These are phyloP conservation scores for Eupithecia inturbata DNA, from an alignment of 2,888 invertebrate species.

Conservation along the genomic window DNA sequence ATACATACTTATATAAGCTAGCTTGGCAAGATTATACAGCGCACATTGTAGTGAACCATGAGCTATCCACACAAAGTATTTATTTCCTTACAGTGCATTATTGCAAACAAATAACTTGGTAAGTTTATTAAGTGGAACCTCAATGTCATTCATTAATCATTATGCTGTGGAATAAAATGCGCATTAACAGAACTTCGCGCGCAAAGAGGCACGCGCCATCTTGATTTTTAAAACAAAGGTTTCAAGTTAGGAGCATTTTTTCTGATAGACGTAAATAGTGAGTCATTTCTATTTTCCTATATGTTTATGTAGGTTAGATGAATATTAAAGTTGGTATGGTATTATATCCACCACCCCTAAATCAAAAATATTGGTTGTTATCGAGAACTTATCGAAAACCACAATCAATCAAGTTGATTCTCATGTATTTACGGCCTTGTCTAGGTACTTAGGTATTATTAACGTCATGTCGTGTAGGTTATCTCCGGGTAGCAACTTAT, in stretches of 20 bases:
- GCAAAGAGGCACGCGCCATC: slow-evolving; percentile 38
- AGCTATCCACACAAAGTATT: slow-evolving; percentile 1
- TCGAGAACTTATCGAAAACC: neutral
- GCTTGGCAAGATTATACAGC: neutral
- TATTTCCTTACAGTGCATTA: slow-evolving; percentile 14
- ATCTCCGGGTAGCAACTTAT: slow-evolving; percentile 6
- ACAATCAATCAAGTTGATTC: slow-evolving; percentile 1
- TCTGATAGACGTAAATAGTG: neutral
- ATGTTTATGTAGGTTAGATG: too few species aligned
- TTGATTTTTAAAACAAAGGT: slow-evolving; percentile 19
- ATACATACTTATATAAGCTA: too few species aligned
- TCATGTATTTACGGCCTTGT: neutral
- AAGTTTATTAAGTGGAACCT: slow-evolving; percentile 20
- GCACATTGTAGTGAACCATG: neutral
- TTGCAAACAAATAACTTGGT: slow-evolving; percentile 22
- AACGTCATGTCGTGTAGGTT: slow-evolving; percentile 10
- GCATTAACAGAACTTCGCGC: slow-evolving; percentile 37
- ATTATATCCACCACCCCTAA: too few species aligned
- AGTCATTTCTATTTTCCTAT: neutral
- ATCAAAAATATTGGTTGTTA: neutral
- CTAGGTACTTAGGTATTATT: neutral
- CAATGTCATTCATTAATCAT: too few species aligned
- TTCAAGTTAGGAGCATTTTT: neutral
- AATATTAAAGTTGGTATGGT: neutral
- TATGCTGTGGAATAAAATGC: slow-evolving; percentile 32